Evolutionary conservation across 1,140 invertebrate species (phyloP), one percentile per base, ranked within the genome.

Genomic region (Zaprionus davidi): DNA sequence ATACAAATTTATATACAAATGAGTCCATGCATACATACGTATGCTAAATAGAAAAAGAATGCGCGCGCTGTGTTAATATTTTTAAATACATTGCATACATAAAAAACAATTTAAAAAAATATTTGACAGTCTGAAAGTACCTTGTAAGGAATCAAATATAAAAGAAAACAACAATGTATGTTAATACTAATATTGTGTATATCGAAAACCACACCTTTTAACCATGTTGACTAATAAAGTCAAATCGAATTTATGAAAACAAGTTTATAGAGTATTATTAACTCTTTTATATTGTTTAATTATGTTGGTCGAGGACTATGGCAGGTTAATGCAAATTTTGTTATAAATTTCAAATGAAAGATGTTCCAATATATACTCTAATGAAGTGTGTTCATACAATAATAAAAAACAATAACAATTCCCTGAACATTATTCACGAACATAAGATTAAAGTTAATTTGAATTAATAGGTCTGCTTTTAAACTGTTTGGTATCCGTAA

Each of bases 1-100:
- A 51, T 51, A 51, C 46, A 24, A 46, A 46, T 46, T 46, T 46
- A 46, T 46, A 46, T 46, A 46, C 41, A 46, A 46, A 46, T 46
- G n/a, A 46, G 41, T 46, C n/a, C 41, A 17, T n/a, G 41, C 46
- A 51, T 24, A 51, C 20, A 11, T 51, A 24, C 20, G 46, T 51
- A 51, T 24, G 20, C 11, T 12, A 51, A 49, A 24, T 46, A 51
- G 17, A 51, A 51, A 51, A 51, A 51, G 46, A 51, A 51, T 51
- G 46, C 46, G 46, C 46, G 46, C 46, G 46, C 46, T 51, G 46
- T 46, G 46, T 51, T 51, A 22, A 24, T 22, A 13, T 51, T 51
- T 51, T 51, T 51, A 51, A 51, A 51, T 13, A 13, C 12, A 22
- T 22, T 51, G 20, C 11, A 22, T 51, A 24, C 20, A 51, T 12